Evolutionary conservation across 2,888 invertebrate genomes (phyloP), one percentile per base, ranked within the genome.

Genomic region (Gibbula magus): DNA sequence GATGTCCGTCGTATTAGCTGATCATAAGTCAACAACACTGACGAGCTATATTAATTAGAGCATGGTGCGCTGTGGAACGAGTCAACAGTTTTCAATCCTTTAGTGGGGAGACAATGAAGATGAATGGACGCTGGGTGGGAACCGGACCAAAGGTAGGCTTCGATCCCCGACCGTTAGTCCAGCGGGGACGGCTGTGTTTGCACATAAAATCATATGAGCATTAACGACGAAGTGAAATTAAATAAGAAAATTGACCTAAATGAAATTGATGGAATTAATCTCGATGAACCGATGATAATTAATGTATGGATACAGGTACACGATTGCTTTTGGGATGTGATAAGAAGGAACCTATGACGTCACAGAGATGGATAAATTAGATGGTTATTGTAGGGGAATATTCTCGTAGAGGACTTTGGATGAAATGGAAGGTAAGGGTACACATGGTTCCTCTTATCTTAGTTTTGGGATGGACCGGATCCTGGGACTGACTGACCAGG

Each of bases 251-350:
- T 70, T 70, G 70, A 70, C 70, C 70, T 70, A 32, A 32, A 32
- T 70, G 70, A 70, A 70, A 70, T 70, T 70, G 70, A 70, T 70
- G 39, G 20, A 70, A 70, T 70, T 70, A 70, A 70, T 70, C 70
- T 70, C 70, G 45, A 45, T 45, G 45, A 45, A 45, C 45, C 45
- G 45, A 45, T 45, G 45, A 45, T 45, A 45, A 45, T 45, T 45
- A 45, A 45, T 45, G 45, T 45, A 29, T 61, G 61, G 18, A 29
- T 61, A 25, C 61, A 61, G 61, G 61, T 61, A 61, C 16, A 25
- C 29, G 61, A 22, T 61, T 61, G 61, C 29, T 61, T 61, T 29
- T 29, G 29, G 29, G 25, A 13, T 29, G 25, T 25, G 61, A 61
- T 45, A 10, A 45, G 45, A 13, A 45, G 13, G 10, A 45, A 45